Evolutionary conservation across 2,888 invertebrate genomes (phyloP).

Genomic region (Acronicta alni): DNA sequence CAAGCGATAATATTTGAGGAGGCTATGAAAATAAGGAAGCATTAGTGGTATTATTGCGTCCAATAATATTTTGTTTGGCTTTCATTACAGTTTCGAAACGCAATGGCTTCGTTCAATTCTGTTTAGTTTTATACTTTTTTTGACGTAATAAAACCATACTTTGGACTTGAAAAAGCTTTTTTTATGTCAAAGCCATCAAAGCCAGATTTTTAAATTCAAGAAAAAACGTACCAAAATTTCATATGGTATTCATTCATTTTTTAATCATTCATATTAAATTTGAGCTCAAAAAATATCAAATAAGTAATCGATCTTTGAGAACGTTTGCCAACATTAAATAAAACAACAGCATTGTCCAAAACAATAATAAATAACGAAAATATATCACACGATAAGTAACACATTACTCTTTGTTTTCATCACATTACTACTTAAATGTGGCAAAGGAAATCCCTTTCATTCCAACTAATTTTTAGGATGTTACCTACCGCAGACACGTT

Average conservation of each 20-base stretch:
- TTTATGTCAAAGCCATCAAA: background rate
- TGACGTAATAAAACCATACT: conserved; percentile 14
- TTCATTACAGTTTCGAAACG: conserved; percentile 17
- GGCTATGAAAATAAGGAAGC: conserved; percentile 53
- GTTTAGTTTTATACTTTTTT: conserved; percentile 5
- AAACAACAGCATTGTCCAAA: conserved; percentile 13
- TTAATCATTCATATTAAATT: too few species aligned
- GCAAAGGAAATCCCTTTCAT: conserved; percentile 44
- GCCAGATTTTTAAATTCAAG: too few species aligned
- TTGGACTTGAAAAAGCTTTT: background rate
- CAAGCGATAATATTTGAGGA: conserved; percentile 42
- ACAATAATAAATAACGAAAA: conserved; percentile 8
- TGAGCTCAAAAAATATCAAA: too few species aligned
- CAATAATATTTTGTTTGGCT: conserved; percentile 43
- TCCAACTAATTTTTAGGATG: conserved; percentile 36
- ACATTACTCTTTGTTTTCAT: conserved; percentile 35
- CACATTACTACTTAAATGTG: conserved; percentile 8
- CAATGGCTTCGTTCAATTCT: conserved; percentile 13
- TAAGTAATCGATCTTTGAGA: too few species aligned
- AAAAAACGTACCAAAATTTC: too few species aligned
- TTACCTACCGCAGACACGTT: conserved; percentile 54
- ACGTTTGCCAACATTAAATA: conserved; percentile 15
- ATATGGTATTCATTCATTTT: too few species aligned
- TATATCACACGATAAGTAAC: background rate
- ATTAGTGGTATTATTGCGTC: conserved; percentile 41